Conservation (phyloP, 2,888 invertebrate genomes). For the Thecocarcelia acutangulata region DNA sequence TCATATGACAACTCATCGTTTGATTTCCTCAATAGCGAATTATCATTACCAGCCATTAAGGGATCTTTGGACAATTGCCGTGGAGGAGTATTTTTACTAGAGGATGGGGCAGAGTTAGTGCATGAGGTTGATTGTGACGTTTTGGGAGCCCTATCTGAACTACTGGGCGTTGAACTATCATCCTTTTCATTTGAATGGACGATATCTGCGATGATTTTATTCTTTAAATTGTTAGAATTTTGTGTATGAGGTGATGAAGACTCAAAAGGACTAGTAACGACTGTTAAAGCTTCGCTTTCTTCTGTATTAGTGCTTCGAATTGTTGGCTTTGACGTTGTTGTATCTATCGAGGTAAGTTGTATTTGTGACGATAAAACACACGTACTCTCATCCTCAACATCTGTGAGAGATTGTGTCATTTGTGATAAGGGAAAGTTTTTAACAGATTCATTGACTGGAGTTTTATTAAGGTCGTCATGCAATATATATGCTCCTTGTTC, state of each 20-base stretch:
- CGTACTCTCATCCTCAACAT: slow-evolving; percentile 84
- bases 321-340: slow-evolving; percentile 43
- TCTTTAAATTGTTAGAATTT: slow-evolving; percentile 70
- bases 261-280: slow-evolving; percentile 83
- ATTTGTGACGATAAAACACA: slow-evolving; percentile 80
- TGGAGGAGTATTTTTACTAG: slow-evolving; percentile 71
- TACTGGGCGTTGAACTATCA: slow-evolving; percentile 77
- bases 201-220: slow-evolving; percentile 31
- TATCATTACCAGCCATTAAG: slow-evolving; percentile 13
- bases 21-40: slow-evolving; percentile 67
- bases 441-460: slow-evolving; percentile 81
- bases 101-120: slow-evolving; percentile 72
- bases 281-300: slow-evolving; percentile 84
- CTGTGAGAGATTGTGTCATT: slow-evolving; percentile 77
- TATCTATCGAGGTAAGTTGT: slow-evolving; percentile 58
- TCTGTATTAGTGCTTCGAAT: slow-evolving; percentile 83
- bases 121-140: slow-evolving; percentile 76
- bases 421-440: slow-evolving; percentile 59
- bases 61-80: slow-evolving; percentile 71
- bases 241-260: slow-evolving; percentile 76
- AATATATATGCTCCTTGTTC: slow-evolving; percentile 82
- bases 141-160: slow-evolving; percentile 79
- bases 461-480: slow-evolving; percentile 76
- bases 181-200: slow-evolving; percentile 67
- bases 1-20: slow-evolving; percentile 82